Base-by-base conservation (phyloP, 2,113 vertebrate genomes). In the Antigone vipio region DNA sequence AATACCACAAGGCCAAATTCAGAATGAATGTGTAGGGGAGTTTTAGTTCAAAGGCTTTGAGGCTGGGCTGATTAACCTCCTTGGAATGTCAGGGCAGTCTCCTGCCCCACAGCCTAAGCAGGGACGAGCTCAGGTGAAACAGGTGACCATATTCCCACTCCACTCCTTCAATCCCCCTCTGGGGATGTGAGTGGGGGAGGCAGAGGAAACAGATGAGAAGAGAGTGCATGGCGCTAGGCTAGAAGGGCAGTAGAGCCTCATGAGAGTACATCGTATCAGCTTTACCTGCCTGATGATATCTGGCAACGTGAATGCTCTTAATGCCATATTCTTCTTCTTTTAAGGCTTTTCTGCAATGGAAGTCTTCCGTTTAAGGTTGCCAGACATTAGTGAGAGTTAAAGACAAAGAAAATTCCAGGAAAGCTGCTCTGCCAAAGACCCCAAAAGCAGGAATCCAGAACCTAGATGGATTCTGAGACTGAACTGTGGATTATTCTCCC, bases 21-120 rank as follows among this genome's bases (percentile, higher is more conserved):
- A 93, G 72, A 89, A 91, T 6, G 82, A 63, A 79, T 20, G 34
- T 24, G 13, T 73, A 60, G 38, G 90, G 83, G 6, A 85, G 47
- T 9, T 81, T 55, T 38, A 90, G 60, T 76, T 96, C 82, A 93
- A 96, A 96, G 85, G 29, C 80, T 89, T 95, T 95, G 63, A 84
- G 55, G 68, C 20, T 85, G 64, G 49, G 34, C 11, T 92, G 91
- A 73, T 71, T 88, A 93, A 93, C 40, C 21, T 78, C 64, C 29
- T 68, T 67, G 91, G 85, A 94, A 90, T 93, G 56, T 84, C 20
- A 58, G 18, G 38, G 59, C 47, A 76, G 55, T 12, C 7, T 92
- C 15, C 30, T 75, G 29, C 44, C 59, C 34, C 47, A 24, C 40
- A 83, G 40, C 50, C 59, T 52, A 87, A 66, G 58, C 38, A 74